Percentiles rank a stretch among this genome's conserved stretches.
phyloP scores from a whole-genome alignment of 2,888 invertebrate genomes.

The Aspidiotus rigidus region DNA sequence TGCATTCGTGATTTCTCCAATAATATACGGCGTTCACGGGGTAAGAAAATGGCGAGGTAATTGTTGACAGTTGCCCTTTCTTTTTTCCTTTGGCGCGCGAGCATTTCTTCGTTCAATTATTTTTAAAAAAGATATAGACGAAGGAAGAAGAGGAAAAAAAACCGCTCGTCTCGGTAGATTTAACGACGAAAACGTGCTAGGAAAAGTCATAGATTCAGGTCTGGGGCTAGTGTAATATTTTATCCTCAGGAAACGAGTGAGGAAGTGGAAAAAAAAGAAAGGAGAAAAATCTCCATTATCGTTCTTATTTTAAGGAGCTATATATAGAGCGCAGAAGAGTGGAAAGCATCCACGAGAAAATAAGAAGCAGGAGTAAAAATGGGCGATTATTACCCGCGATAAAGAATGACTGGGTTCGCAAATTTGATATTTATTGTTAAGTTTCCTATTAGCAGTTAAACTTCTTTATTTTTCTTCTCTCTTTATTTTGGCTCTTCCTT shows the following conservation, averaged over 20 bases:
- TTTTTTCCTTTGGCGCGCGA: too few species aligned
- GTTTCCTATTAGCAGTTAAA: constrained; percentile 1
- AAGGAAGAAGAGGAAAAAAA: background rate
- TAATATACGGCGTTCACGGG: too few species aligned
- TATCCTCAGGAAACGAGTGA: too few species aligned
- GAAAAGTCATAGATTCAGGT: constrained; percentile 4
- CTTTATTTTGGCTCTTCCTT: background rate
- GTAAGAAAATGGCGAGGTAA: too few species aligned
- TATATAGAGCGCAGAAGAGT: background rate
- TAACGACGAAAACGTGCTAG: constrained; percentile 4
- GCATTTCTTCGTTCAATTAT: too few species aligned
- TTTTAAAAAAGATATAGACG: too few species aligned
- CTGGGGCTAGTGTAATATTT: background rate
- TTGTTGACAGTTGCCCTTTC: too few species aligned
- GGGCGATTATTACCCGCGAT: constrained; percentile 2
- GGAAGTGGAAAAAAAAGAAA: background rate
- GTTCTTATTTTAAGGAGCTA: background rate
- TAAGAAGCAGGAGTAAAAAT: background rate
- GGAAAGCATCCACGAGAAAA: background rate
- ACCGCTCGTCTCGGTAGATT: background rate
- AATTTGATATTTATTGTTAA: constrained; percentile 4
- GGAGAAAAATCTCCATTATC: background rate
- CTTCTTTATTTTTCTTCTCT: background rate
- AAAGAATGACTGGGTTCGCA: constrained; percentile 2
- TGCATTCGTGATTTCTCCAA: too few species aligned